Base-by-base conservation (phyloP, 2,888 invertebrate species). In the Pristionchus mayeri region DNA sequence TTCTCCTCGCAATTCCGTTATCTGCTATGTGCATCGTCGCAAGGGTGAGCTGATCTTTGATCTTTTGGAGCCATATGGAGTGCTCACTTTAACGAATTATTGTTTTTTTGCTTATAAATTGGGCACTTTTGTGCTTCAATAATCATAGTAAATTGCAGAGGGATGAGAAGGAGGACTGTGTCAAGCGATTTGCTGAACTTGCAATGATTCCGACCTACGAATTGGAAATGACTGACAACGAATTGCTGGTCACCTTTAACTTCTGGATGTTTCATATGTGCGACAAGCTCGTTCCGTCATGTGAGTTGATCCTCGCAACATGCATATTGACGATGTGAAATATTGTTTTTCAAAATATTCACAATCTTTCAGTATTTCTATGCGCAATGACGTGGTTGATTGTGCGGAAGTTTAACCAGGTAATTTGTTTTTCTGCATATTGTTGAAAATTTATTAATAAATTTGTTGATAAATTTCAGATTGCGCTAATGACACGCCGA, bases 341-440 rank as follows among this genome's bases (percentile, higher is more conserved):
- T n/a, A n/a, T n/a, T n/a, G n/a, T n/a, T n/a, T n/a, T n/a, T n/a
- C n/a, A n/a, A n/a, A n/a, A n/a, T n/a, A n/a, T n/a, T n/a, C n/a
- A n/a, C n/a, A n/a, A n/a, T n/a, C n/a, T 85, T 87, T 40, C 86
- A 89, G 89, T 89, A 4, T 87, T 91, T n/a, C 87, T 91, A 0
- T 90, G 88, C 86, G 48, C 90, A 16, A 91, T 91, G 91, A 90
- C 90, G 9, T 87, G 90, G 34, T 67, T 91, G 44, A 89, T 91
- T 57, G 75, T 91, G 85, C 87, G 88, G 82, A 88, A 89, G 79
- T 84, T 91, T 85, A 89, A 88, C 44, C 86, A 87, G 80, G 87
- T 91, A 2, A 27, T 50, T 21, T 16, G 27, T 60, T 6, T 11
- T n/a, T 57, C 27, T 1, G 27, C 24, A 16, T 24, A 57, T 3